Conservation (phyloP, 2,797 vertebrate species). For the Loriculus beryllinus region DNA sequence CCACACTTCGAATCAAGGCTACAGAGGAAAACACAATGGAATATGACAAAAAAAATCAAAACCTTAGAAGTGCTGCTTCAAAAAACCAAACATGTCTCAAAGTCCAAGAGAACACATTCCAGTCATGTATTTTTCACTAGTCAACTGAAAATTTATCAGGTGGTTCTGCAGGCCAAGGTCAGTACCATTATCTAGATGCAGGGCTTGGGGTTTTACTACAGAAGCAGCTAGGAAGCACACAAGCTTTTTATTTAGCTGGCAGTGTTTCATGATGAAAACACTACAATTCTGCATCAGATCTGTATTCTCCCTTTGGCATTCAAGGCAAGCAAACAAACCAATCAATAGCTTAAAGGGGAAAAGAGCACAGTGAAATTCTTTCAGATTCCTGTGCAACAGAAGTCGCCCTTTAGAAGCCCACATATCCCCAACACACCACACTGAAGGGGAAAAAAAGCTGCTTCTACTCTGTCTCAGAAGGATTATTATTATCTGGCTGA, state of each 20-base stretch:
- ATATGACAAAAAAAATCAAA: neutral
- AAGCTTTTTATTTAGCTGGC: neutral
- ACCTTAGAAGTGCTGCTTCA: neutral
- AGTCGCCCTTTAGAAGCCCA: neutral
- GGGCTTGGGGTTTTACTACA: neutral
- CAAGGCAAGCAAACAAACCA: neutral
- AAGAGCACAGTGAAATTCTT: neutral
- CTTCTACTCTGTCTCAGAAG: neutral
- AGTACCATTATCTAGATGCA: neutral
- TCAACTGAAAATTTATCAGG: neutral
- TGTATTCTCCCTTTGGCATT: neutral
- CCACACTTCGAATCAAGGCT: neutral
- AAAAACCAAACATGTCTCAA: neutral
- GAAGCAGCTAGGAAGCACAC: neutral
- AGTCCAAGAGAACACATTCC: neutral
- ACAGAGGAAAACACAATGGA: neutral
- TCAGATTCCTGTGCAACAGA: neutral
- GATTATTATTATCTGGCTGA: neutral
- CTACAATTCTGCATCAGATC: neutral
- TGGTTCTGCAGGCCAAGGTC: neutral
- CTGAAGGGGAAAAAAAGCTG: neutral
- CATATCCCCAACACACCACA: fast-evolving
- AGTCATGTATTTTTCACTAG: neutral
- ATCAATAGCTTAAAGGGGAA: neutral
- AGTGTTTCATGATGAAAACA: neutral